Evolutionary conservation across 2,888 invertebrate species (phyloP).

Genomic region (Lepidochrysops patricia): DNA sequence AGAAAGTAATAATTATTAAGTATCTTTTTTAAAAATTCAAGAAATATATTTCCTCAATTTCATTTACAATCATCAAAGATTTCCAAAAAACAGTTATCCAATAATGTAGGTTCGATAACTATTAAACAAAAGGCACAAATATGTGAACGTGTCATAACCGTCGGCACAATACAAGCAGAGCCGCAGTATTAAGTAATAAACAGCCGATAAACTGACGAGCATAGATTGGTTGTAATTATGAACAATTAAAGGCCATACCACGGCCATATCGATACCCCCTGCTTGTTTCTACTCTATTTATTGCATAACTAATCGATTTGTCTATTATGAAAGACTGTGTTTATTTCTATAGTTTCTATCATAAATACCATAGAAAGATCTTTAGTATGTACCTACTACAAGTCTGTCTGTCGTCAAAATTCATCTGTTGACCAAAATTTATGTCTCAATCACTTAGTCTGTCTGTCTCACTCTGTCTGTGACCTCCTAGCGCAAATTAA

Average conservation of each 20-base stretch:
- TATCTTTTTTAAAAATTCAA: too few relatives aligned
- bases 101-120: not conserved
- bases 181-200: slow-evolving; percentile 63
- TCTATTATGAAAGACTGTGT: slow-evolving; percentile 27
- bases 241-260: slow-evolving; percentile 55
- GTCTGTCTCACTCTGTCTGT: too few relatives aligned
- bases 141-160: not conserved
- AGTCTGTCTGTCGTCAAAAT: too few relatives aligned
- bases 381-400: too few relatives aligned
- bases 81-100: not conserved
- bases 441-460: too few relatives aligned
- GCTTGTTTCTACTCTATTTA: slow-evolving; percentile 53
- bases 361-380: too few relatives aligned
- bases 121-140: slow-evolving; percentile 9
- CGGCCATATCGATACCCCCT: slow-evolving; percentile 42
- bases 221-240: slow-evolving; percentile 49
- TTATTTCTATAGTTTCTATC: not conserved
- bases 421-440: too few relatives aligned
- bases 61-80: not conserved
- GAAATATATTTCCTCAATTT: too few relatives aligned
- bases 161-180: slow-evolving; percentile 27
- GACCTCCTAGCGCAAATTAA: too few relatives aligned
- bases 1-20: too few relatives aligned
- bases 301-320: slow-evolving; percentile 54
- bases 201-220: slow-evolving; percentile 53